Conservation (phyloP, 1,140 invertebrate species). For the Drosophila varians region DNA sequence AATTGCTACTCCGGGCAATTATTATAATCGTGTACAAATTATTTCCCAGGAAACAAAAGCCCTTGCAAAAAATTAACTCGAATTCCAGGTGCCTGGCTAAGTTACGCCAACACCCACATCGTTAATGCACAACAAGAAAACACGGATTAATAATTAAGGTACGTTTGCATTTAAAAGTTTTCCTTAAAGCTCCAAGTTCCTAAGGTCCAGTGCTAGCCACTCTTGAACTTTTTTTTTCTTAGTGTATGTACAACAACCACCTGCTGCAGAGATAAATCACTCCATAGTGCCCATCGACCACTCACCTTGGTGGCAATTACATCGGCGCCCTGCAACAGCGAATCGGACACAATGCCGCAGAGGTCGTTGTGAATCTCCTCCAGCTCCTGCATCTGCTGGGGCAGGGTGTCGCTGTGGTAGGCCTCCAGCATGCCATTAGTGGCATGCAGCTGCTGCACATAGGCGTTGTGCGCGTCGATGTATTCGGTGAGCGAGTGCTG, state of each 20-base stretch:
- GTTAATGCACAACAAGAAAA: not conserved
- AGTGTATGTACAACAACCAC: slow-evolving; percentile 18
- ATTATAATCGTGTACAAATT: slow-evolving; percentile 71
- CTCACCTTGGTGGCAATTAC: slow-evolving; percentile 92
- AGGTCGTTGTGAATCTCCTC: slow-evolving; percentile 94
- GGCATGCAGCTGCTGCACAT: slow-evolving; percentile 95
- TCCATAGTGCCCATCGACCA: slow-evolving; percentile 24
- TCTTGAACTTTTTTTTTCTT: too few species aligned
- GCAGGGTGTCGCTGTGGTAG: slow-evolving; percentile 89
- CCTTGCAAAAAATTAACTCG: slow-evolving; percentile 47
- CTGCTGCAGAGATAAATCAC: slow-evolving; percentile 60
- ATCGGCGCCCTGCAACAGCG: slow-evolving; percentile 92
- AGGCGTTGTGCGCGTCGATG: slow-evolving; percentile 96
- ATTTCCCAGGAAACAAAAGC: slow-evolving; percentile 51
- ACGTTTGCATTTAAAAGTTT: not conserved
- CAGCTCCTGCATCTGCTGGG: slow-evolving; percentile 92
- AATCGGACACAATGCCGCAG: slow-evolving; percentile 90
- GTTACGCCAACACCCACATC: not conserved
- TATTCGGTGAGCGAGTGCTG: slow-evolving; percentile 90
- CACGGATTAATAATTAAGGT: not conserved
- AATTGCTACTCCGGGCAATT: slow-evolving; percentile 68
- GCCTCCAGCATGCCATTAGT: slow-evolving; percentile 94
- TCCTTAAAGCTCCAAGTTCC: too few species aligned
- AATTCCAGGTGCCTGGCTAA: slow-evolving; percentile 20
- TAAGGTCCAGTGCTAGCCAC: too few species aligned